These are phyloP conservation scores for Thelaira solivaga DNA, from an alignment of 2,888 invertebrate genomes.

Conservation along the genomic window DNA sequence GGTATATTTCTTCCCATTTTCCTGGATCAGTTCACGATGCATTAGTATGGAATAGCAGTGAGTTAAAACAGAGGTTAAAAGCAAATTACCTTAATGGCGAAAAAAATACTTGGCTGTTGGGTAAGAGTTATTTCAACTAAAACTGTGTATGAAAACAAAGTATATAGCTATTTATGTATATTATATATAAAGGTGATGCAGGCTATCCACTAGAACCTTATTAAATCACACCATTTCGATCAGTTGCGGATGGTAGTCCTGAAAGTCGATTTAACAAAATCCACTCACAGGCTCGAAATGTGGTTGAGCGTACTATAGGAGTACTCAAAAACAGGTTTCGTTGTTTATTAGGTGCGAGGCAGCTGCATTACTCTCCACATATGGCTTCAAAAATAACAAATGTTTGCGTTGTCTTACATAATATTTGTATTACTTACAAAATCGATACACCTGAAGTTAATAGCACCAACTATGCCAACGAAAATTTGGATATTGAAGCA, in stretches of 20 bases:
- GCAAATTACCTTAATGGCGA: neutral
- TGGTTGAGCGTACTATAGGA: too few species aligned
- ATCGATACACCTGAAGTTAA: too few species aligned
- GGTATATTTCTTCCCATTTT: neutral
- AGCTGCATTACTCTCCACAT: too few species aligned
- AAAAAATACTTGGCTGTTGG: neutral
- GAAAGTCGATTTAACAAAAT: conserved; percentile 3
- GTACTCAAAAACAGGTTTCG: too few species aligned
- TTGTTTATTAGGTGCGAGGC: too few species aligned
- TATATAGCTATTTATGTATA: too few species aligned
- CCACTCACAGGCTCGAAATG: neutral
- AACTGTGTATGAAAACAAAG: too few species aligned
- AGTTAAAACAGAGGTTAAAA: neutral
- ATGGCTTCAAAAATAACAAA: neutral
- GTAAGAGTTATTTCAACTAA: too few species aligned
- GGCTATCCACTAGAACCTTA: conserved; percentile 2
- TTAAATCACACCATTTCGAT: neutral
- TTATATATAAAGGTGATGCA: neutral
- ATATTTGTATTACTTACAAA: neutral
- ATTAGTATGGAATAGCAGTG: neutral
- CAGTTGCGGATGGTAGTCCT: neutral
- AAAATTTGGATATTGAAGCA: too few species aligned
- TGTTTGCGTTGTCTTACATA: neutral
- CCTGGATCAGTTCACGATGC: neutral
- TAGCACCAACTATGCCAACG: too few species aligned